Conservation (phyloP, 2,797 vertebrate genomes). For the Vespertilio murinus region DNA sequence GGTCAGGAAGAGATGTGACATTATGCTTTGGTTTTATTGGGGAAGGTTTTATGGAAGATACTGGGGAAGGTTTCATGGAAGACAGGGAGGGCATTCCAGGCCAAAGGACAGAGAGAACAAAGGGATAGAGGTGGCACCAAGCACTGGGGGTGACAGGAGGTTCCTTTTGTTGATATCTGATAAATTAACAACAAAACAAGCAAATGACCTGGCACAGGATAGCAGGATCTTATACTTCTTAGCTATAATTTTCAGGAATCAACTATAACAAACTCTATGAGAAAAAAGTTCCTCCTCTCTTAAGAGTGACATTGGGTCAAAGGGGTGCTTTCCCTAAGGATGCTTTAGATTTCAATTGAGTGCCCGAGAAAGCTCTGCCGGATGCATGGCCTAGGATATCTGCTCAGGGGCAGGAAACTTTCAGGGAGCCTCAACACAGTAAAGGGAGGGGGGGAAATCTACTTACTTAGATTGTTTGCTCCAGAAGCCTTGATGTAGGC, state of each 20-base stretch:
- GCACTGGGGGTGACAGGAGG: neutral
- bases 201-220: neutral
- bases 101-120: neutral
- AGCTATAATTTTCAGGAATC: neutral
- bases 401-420: neutral
- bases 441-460: neutral
- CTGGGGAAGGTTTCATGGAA: neutral
- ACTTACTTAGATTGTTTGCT: neutral
- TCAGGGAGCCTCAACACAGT: neutral
- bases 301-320: conserved; percentile 10
- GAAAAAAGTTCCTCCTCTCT: neutral
- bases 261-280: neutral
- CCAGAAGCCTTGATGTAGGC: neutral
- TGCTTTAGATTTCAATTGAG: neutral
- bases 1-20: neutral
- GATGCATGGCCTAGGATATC: neutral
- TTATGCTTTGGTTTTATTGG: neutral
- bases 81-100: neutral
- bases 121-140: neutral
- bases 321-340: neutral
- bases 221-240: neutral
- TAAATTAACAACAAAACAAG: neutral
- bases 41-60: neutral
- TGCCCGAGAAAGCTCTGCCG: neutral
- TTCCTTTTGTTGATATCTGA: neutral